Evolutionary conservation across 2,113 vertebrate genomes (phyloP).

Genomic region (Heterotis niloticus): DNA sequence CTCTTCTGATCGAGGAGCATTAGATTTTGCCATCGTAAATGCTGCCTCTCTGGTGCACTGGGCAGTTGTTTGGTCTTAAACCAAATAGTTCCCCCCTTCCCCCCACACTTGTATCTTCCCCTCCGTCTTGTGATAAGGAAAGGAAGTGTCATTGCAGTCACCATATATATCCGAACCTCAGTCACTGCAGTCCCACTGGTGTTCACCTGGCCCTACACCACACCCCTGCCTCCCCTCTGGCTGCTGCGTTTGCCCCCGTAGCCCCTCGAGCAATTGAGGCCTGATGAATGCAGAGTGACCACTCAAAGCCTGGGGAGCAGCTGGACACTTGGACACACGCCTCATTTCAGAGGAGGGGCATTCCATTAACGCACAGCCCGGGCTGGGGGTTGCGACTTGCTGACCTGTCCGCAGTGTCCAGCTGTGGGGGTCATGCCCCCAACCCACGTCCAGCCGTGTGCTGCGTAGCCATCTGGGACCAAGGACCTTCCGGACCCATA

Average conservation of each 20-base stretch:
- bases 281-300: constrained; percentile 51
- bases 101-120: not conserved
- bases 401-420: constrained; percentile 74
- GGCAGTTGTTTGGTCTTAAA: no score
- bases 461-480: constrained; percentile 64
- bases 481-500: not conserved
- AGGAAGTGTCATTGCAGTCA: no score
- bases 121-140: not conserved
- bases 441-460: constrained; percentile 64
- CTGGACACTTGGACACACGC: constrained; percentile 61
- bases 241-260: not conserved
- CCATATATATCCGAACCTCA: no score
- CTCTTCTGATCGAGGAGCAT: constrained; percentile 20
- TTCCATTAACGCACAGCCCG: not conserved
- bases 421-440: constrained; percentile 62
- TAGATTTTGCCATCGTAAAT: not conserved
- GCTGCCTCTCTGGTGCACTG: no score
- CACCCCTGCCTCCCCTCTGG: constrained; percentile 2
- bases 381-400: constrained; percentile 55
- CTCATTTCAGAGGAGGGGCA: not conserved
- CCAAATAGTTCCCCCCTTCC: no score
- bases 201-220: no score
- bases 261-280: not conserved
- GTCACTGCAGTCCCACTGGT: not conserved
- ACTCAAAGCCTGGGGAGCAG: constrained; percentile 62